Evolutionary conservation across 2,113 vertebrate genomes (phyloP).

Genomic region (Turnix velox): DNA sequence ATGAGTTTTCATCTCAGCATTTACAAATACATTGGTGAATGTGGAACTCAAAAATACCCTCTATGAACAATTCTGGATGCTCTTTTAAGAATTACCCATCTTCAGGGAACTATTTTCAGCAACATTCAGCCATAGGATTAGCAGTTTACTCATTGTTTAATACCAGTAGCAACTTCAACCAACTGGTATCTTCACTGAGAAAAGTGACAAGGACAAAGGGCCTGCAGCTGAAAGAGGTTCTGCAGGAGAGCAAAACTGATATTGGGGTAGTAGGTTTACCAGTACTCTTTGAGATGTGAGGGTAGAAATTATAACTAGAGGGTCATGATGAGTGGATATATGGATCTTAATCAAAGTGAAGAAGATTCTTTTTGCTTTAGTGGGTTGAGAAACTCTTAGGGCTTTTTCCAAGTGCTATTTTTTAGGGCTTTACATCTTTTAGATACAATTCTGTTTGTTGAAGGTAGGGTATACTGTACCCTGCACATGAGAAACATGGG

Average conservation of each 20-base stretch:
- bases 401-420: not conserved
- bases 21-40: not conserved
- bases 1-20: not conserved
- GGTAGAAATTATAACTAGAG: not conserved
- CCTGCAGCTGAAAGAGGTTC: not conserved
- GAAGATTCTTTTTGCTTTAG: not conserved
- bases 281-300: not conserved
- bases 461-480: not conserved
- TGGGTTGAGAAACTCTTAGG: not conserved
- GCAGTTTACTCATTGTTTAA: not conserved
- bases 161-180: not conserved
- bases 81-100: not conserved
- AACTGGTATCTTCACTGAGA: not conserved
- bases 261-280: not conserved
- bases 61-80: not conserved
- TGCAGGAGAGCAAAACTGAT: not conserved
- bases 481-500: not conserved
- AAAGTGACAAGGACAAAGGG: not conserved
- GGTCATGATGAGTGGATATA: not conserved
- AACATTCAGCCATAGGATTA: not conserved
- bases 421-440: not conserved
- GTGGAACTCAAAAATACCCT: not conserved
- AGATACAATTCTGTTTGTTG: not conserved
- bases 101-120: not conserved
- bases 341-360: not conserved